Base-by-base conservation (phyloP, 2,888 invertebrate genomes). In the Drosophila paracracens region DNA sequence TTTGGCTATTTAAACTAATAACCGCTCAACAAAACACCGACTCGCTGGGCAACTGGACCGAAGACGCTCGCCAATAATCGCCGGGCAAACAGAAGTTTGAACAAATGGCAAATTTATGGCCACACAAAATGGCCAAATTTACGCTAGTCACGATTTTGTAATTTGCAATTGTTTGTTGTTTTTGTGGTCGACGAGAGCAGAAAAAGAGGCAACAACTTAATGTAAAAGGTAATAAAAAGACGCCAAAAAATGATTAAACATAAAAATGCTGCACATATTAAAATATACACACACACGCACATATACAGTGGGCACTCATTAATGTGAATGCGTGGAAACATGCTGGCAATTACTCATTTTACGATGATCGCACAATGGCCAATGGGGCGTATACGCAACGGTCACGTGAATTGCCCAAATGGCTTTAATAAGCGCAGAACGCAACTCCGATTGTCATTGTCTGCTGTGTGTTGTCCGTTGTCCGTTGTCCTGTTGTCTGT, bases 291-390 rank as follows among this genome's bases (percentile, higher is more conserved):
- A 50, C 31, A 48, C 58, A 59, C 10, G 58, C 56, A 70, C 57
- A 61, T 68, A 65, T 48, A 83, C 68, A 72, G 53, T 50, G 48
- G 60, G 63, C 72, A 68, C 84, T 89, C 85, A 87, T 87, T 89
- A 89, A 85, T 72, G 87, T 74, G 87, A 87, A 81, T 89, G 84
- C 78, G 84, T 73, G 69, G 74, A 82, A 88, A 84, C 91, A 91
- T 86, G 86, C 81, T 80, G 80, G 83, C 91, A 87, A 89, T 91
- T 89, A 91, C 89, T 91, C 90, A 89, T 89, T 88, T 88, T 87
- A 91, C 82, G 85, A 81, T 89, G 87, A 79, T 89, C 86, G 74
- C 79, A 84, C 81, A 76, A 76, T 78, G 83, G 79, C 67, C 76
- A 71, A 82, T 73, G 70, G 73, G 84, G 82, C 85, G 82, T 82